Base-by-base conservation (phyloP, 2,113 vertebrate species). In the Lutjanus erythropterus region DNA sequence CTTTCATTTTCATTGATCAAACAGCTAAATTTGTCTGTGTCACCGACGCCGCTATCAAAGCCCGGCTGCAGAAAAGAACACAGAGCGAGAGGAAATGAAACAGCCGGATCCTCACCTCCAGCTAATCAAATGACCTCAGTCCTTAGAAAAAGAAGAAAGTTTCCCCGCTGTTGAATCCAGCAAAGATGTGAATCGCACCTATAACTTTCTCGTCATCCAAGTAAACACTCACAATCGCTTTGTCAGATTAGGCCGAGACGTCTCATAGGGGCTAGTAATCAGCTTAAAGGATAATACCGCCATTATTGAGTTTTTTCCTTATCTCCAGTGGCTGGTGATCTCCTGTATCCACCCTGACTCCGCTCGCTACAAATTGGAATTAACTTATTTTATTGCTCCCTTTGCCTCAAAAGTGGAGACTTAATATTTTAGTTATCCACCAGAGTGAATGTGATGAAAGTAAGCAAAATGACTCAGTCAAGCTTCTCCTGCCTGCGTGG, bases 271-370 rank as follows among this genome's bases (percentile, higher is more conserved):
- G n/a, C 68, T 64, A 18, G 70, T 90, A 89, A 89, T 93, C 87
- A 89, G 80, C 83, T 87, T 85, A 88, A 85, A 82, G 81, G 85
- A 86, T 86, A 86, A 90, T 81, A 62, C 75, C 62, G 14, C 42
- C 70, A 78, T 87, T 83, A 86, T 81, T 80, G 86, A 88, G 83
- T 81, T 78, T 74, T n/a, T 75, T 66, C 75, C 75, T 87, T 77
- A 80, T 91, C 86, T 78, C 37, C 35, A 15, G 52, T 76, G 41
- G 70, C 61, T 52, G 16, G 16, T 78, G 65, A 78, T 86, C 62
- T 47, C 46, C 65, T 74, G 71, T 31, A 66, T 73, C 65, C 75
- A 71, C 61, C 64, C 65, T 47, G 59, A 78, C 59, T 71, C 78
- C 55, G 29, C 71, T 67, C 71, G 78, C 69, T 42, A n/a, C 55